These are phyloP conservation scores for Sebastes alutus DNA, from an alignment of 2,797 vertebrate genomes.

Conservation along the genomic window DNA sequence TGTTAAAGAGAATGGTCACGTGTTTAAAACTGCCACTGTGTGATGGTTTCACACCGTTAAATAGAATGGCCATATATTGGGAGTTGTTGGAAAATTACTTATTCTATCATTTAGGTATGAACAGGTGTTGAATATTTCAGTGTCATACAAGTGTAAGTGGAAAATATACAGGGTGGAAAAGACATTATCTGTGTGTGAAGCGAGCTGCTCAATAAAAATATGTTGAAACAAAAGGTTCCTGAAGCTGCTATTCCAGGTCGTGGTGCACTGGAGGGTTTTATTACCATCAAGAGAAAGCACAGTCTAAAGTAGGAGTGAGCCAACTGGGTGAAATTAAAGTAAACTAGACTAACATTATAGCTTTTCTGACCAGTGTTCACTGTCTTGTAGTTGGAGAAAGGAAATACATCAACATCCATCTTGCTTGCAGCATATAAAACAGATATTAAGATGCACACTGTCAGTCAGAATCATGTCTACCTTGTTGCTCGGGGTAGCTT, in stretches of 20 bases:
- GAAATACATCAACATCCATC: not conserved
- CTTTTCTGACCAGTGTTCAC: not conserved
- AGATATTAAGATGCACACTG: not conserved
- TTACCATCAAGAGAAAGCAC: not conserved
- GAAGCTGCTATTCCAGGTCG: not conserved
- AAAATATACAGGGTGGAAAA: not conserved
- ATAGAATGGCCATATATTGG: not conserved
- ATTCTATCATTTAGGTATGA: not conserved
- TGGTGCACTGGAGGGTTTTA: conserved; percentile 2
- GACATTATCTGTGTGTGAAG: not conserved
- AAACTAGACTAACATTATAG: not conserved
- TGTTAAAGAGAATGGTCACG: not conserved
- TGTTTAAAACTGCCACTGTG: not conserved
- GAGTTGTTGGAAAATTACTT: not conserved
- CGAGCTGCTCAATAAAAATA: not conserved
- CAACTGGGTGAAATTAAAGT: not conserved
- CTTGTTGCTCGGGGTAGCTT: not conserved
- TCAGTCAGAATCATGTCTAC: not conserved
- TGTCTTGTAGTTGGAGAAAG: not conserved
- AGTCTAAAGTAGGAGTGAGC: not conserved
- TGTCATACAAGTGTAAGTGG: not conserved
- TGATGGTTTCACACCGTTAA: not conserved
- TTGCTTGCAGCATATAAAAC: not conserved
- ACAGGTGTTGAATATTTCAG: not conserved
- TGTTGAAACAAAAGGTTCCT: not conserved